Evolutionary conservation across 2,888 invertebrate species (phyloP).

Genomic region (Saturnia pavonia): DNA sequence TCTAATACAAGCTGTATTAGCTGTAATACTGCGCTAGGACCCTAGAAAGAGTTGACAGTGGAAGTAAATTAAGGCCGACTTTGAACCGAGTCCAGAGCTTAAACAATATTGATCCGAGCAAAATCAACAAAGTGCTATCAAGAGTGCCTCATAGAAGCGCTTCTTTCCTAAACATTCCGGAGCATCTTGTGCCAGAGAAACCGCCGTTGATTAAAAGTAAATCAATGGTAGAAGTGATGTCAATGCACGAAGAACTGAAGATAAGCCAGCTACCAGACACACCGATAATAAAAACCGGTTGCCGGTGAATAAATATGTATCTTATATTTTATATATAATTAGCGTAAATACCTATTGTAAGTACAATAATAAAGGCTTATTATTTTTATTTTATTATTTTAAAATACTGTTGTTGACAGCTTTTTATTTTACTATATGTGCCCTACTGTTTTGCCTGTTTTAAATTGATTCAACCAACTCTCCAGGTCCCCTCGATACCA

Average conservation of each 20-base stretch:
- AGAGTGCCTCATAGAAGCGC: conserved; percentile 76
- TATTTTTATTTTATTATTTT: no score
- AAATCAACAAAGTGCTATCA: conserved; percentile 68
- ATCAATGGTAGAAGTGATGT: conserved; percentile 67
- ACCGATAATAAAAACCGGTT: conserved; percentile 74
- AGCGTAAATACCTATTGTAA: no score
- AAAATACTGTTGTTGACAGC: no score
- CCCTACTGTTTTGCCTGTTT: no score
- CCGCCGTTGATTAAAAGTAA: conserved; percentile 70
- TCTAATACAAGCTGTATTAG: conserved; percentile 55
- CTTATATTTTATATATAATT: no score
- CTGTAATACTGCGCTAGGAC: conserved; percentile 67
- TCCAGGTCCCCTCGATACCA: no score
- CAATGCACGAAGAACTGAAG: conserved; percentile 57
- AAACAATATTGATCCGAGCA: conserved; percentile 67
- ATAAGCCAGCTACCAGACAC: conserved; percentile 73
- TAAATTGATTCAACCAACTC: no score
- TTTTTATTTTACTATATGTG: no score
- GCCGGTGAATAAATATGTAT: no score
- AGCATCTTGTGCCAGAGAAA: conserved; percentile 65
- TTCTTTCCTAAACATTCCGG: conserved; percentile 74
- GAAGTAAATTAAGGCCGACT: conserved; percentile 49
- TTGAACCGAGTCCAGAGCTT: conserved; percentile 72
- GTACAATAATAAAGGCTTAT: no score
- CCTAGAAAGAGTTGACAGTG: conserved; percentile 64